Evolutionary conservation across 2,888 invertebrate genomes (phyloP).

Genomic region (Heliconius charithonia): DNA sequence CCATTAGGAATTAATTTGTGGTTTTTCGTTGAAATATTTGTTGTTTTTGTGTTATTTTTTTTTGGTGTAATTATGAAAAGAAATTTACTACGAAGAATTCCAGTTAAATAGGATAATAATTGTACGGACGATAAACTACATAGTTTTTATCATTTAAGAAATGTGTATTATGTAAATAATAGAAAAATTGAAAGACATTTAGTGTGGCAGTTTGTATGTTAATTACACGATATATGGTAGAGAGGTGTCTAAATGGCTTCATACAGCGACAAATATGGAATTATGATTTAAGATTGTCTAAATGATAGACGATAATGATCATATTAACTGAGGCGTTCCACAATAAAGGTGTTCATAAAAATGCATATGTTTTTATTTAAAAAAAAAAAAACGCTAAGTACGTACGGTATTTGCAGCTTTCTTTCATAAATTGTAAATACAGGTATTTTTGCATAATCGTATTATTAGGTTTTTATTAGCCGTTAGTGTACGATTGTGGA

Average conservation of each 20-base stretch:
- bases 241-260: constrained; percentile 8
- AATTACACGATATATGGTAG: constrained; percentile 17
- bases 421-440: constrained; percentile 7
- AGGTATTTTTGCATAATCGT: background rate
- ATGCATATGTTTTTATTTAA: background rate
- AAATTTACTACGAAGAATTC: constrained; percentile 2
- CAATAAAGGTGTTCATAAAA: constrained; percentile 19
- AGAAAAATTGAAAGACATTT: constrained; percentile 31
- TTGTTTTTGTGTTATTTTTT: background rate
- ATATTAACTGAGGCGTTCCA: constrained; percentile 30
- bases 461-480: background rate
- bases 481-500: background rate
- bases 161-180: constrained; percentile 30
- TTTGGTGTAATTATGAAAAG: background rate
- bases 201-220: constrained; percentile 21
- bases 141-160: constrained; percentile 16
- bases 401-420: constrained; percentile 8
- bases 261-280: constrained; percentile 30
- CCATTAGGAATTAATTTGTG: background rate
- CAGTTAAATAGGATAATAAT: constrained; percentile 11
- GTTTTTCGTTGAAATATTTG: constrained; percentile 2
- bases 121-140: constrained; percentile 23
- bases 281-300: constrained; percentile 33
- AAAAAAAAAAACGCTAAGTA: background rate
- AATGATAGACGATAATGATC: constrained; percentile 29